Percentiles rank a stretch among this genome's conserved stretches.
phyloP scores from a whole-genome alignment of 2,797 vertebrate species.

The Semaprochilodus insignis region DNA sequence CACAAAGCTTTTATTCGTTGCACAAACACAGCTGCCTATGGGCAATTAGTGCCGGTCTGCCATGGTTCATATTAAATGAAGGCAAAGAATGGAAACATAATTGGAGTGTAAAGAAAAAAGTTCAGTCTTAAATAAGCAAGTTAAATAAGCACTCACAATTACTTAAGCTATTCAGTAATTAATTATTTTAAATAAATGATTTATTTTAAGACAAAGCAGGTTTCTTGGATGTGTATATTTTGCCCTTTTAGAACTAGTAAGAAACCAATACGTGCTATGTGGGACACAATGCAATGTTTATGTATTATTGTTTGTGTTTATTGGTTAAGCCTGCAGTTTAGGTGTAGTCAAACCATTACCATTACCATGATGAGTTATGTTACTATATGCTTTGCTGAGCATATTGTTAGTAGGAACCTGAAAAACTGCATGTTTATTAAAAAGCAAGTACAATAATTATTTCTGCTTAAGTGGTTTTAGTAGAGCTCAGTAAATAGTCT shows the following conservation, averaged over 20 bases:
- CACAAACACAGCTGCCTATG: slow-evolving; percentile 24
- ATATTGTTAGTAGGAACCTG: no score
- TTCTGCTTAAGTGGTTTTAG: no score
- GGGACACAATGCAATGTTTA: background rate
- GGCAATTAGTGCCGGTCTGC: slow-evolving; percentile 23
- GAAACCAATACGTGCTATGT: background rate
- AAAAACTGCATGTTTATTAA: no score
- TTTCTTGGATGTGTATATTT: background rate
- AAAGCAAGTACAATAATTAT: no score
- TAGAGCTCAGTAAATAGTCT: no score
- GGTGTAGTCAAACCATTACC: no score
- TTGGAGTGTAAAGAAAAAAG: background rate
- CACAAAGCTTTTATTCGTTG: slow-evolving; percentile 24
- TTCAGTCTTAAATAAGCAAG: background rate
- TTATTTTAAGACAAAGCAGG: no score
- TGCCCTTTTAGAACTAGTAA: no score
- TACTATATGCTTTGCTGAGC: no score
- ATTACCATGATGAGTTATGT: no score
- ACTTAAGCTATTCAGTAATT: no score
- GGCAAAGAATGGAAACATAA: background rate
- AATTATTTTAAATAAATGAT: no score
- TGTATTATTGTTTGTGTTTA: background rate
- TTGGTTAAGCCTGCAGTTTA: background rate
- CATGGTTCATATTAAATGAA: slow-evolving; percentile 20
- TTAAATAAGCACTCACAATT: background rate